Base-by-base conservation (phyloP, 2,888 invertebrate genomes). In the Caenorhabditis auriculariae region DNA sequence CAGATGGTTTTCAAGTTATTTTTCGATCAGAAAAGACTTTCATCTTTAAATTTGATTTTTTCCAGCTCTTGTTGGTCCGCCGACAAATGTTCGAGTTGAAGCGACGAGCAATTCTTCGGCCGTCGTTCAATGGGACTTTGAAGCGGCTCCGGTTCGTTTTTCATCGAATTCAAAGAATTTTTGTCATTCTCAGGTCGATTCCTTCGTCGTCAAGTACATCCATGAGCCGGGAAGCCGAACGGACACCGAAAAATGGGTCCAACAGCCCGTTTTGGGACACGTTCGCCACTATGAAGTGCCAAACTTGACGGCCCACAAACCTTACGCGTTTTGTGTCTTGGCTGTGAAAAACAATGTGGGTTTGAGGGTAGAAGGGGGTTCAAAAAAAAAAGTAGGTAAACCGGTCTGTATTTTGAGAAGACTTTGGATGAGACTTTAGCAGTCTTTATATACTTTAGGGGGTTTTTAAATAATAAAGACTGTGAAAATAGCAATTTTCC, bases 311-410 rank as follows among this genome's bases (percentile, higher is more conserved):
- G 61, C 74, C 3, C 73, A 76, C 54, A 80, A 80, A 50, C 76
- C 80, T n/a, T 80, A 79, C 52, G 78, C 79, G 19, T 79, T 79
- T 58, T 79, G 79, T 55, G 79, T 79, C 17, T 58, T 78, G 52
- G 76, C 79, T 21, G 72, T 80, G 35, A 76, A 75, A 44, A 74
- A 77, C 52, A 77, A 76, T 46, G 79, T 79, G 45, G 74, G 73
- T 74, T 48, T 51, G 15, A 21, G 19, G 4, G n/a, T 7, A n/a
- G n/a, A n/a, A n/a, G n/a, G n/a, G n/a, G n/a, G n/a, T n/a, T n/a
- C n/a, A n/a, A 12, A 45, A 24, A n/a, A n/a, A n/a, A n/a, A n/a
- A n/a, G n/a, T n/a, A n/a, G n/a, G n/a, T n/a, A n/a, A n/a, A n/a
- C n/a, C n/a, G n/a, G n/a, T n/a, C n/a, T n/a, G n/a, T n/a, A n/a